A percentile compares a stretch with the other conserved stretches of the same genome.
Evolutionary conservation across 37 sponge, comb jelly and placozoan genomes (phyloP).

Genomic region (Amphimedon queenslandica): DNA sequence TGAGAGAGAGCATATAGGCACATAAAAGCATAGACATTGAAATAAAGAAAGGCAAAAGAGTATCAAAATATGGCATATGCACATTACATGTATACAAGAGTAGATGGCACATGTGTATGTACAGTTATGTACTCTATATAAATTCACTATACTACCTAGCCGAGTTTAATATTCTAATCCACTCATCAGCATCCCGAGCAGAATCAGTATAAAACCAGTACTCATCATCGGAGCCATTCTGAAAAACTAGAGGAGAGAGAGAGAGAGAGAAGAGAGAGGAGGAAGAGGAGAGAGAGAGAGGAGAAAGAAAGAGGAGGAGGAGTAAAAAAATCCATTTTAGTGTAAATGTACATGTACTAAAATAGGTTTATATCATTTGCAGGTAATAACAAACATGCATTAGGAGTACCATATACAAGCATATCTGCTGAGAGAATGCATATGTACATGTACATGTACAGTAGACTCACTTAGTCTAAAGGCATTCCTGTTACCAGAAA

Average conservation of each 20-base stretch:
- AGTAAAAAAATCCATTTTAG: not conserved
- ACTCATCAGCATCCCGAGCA: slow-evolving; percentile 67
- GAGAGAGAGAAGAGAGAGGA: not conserved
- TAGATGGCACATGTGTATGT: no score
- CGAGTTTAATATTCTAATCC: slow-evolving; percentile 34
- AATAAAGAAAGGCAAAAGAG: no score
- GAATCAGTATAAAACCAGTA: slow-evolving; percentile 56
- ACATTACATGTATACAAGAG: no score
- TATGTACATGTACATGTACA: no score
- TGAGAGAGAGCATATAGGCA: slow-evolving; percentile 3
- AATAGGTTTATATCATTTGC: no score
- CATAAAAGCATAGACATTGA: no score
- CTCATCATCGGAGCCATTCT: slow-evolving; percentile 25
- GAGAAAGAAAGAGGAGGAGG: not conserved
- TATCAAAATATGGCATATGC: no score
- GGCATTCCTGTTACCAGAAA: slow-evolving; percentile 48
- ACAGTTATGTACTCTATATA: not conserved
- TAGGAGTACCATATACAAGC: no score
- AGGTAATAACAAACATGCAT: no score
- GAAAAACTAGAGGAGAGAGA: slow-evolving; percentile 41
- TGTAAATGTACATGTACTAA: not conserved
- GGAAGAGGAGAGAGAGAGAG: not conserved
- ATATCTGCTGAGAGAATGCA: no score
- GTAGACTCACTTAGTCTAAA: slow-evolving; percentile 57
- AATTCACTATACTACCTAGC: slow-evolving; percentile 18